These are phyloP conservation scores for Sminthurides bifidus DNA, from an alignment of 1,140 invertebrate genomes.

Conservation along the genomic window DNA sequence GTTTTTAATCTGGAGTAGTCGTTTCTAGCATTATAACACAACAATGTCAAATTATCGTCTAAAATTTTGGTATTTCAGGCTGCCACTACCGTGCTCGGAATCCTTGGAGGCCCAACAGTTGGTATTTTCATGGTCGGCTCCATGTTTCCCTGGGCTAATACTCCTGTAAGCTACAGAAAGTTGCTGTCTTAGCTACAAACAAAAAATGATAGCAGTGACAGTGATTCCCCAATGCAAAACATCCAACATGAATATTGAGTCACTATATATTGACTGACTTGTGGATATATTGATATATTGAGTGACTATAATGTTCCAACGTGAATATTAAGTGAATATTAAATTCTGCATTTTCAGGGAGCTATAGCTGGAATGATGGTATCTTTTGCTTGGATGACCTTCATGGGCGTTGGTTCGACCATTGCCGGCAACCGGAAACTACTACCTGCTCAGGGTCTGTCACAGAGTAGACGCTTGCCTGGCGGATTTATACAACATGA, in stretches of 20 bases:
- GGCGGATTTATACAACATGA: not conserved
- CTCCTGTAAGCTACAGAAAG: conserved; percentile 34
- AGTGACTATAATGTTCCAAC: no score
- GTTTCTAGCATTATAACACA: not conserved
- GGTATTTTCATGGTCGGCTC: conserved; percentile 63
- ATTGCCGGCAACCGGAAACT: conserved; percentile 5
- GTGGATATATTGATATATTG: not conserved
- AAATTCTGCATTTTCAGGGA: conserved; percentile 38
- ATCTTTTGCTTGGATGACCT: conserved; percentile 41
- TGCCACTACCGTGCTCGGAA: conserved; percentile 38
- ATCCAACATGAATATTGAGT: not conserved
- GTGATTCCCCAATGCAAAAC: not conserved
- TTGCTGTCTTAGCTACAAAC: not conserved
- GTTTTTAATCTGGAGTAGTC: not conserved
- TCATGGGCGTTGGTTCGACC: conserved; percentile 18
- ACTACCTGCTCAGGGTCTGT: conserved; percentile 8
- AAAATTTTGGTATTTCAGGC: conserved; percentile 6
- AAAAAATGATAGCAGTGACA: not conserved
- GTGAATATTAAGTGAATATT: no score
- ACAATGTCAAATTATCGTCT: not conserved
- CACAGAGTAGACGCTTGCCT: conserved; percentile 36
- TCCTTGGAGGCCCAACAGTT: conserved; percentile 52
- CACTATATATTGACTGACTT: not conserved
- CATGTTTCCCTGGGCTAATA: conserved; percentile 49
- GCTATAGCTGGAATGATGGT: conserved; percentile 50